Evolutionary conservation across 1,140 invertebrate species (phyloP).

Genomic region (Mylabris phalerata): DNA sequence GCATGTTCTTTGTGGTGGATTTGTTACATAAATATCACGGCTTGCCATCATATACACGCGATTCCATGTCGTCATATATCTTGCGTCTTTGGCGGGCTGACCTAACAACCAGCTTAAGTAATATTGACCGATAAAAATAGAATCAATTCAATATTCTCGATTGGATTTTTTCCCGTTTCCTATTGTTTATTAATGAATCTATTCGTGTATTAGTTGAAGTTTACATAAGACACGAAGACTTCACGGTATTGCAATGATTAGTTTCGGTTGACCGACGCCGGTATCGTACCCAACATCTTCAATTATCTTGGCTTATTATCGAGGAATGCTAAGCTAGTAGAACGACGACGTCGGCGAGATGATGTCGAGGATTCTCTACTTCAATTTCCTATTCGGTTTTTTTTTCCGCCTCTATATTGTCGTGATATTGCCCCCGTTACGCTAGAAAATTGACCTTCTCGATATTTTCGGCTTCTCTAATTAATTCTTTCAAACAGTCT

Average conservation of each 20-base stretch:
- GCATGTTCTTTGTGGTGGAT: too few species aligned
- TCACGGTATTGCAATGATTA: slow-evolving; percentile 11
- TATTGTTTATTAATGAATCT: too few species aligned
- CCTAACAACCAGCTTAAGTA: slow-evolving; percentile 8
- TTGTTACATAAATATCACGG: too few species aligned
- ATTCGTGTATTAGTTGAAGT: neutral
- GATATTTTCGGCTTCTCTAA: too few species aligned
- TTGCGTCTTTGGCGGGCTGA: slow-evolving; percentile 12
- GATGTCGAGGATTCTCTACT: too few species aligned
- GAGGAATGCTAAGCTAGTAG: slow-evolving; percentile 15
- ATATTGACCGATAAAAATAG: neutral
- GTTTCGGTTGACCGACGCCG: slow-evolving; percentile 7
- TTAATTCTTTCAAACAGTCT: too few species aligned
- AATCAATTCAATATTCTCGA: too few species aligned
- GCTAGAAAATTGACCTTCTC: too few species aligned
- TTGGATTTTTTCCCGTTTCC: too few species aligned
- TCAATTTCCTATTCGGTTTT: too few species aligned
- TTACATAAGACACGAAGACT: slow-evolving; percentile 2
- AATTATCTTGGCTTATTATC: slow-evolving; percentile 16
- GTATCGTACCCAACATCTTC: slow-evolving; percentile 14
- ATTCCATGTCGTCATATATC: slow-evolving; percentile 14
- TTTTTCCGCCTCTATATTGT: too few species aligned
- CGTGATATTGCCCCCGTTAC: too few species aligned
- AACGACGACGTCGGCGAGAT: neutral
- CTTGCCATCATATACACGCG: slow-evolving; percentile 4